Base-by-base conservation (phyloP, 2,888 invertebrate species). In the Drosophila stalkeri region DNA sequence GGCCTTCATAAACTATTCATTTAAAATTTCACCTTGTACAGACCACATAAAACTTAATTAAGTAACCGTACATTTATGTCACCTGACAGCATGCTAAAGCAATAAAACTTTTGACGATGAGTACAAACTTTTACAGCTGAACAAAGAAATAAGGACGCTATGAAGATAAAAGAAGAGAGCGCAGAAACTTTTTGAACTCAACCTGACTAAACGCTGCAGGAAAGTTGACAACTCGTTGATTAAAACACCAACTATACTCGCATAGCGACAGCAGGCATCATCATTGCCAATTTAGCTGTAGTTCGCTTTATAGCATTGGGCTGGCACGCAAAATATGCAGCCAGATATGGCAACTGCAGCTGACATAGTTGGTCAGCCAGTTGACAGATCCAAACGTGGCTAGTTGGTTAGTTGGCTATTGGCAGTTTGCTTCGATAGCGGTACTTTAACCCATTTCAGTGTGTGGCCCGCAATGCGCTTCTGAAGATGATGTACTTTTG, bases 1-100 rank as follows among this genome's bases (percentile, higher is more conserved):
- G 43, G 23, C n/a, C 1, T 27, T 62, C 41, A 60, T 31, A 51
- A 33, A n/a, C n/a, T 27, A 47, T 47, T 37, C 63, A 14, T n/a
- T n/a, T 8, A 49, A 27, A 20, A 33, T 51, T 11, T 43, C 43
- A 27, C 3, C 57, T 35, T 11, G 43, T 7, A 16, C 52, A n/a
- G n/a, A n/a, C 60, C 60, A 20, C 63, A 68, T 72, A 62, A 79
- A 88, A 80, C 75, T 64, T 81, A 81, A 83, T 84, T 89, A 86
- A 68, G 73, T 60, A 89, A 66, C 64, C 74, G 68, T 68, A 75
- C 82, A 77, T 75, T 86, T 63, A 64, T 67, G 67, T 67, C 76
- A 81, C 73, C 65, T 79, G 76, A 68, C 81, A 65, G 66, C 64
- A 59, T 62, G 56, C 71, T 59, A 64, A 23, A 23, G 59, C 57